A percentile compares a stretch with the other conserved stretches of the same genome.
Conservation (phyloP, 2,888 invertebrate species). For the Zaprionus bogoriensis region DNA sequence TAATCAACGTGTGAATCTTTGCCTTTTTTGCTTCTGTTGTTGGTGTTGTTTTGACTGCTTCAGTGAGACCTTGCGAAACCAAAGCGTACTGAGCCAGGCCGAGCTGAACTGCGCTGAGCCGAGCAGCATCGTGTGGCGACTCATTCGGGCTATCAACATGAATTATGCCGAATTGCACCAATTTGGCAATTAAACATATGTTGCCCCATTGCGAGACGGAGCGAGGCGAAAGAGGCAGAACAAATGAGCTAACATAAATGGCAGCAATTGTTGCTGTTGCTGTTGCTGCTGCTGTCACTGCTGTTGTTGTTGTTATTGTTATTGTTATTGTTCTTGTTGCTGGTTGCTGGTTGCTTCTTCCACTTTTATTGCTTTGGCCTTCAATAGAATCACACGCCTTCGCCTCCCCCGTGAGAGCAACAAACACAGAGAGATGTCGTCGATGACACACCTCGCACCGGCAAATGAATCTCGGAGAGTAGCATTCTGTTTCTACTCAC, state of each 20-base stretch:
- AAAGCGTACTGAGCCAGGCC: no score
- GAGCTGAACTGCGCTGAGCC: not conserved
- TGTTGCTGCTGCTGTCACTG: not conserved
- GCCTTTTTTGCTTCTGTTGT: no score
- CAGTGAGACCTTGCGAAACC: slow-evolving; percentile 62
- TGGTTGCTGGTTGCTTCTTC: slow-evolving; percentile 4
- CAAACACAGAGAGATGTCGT: slow-evolving; percentile 55
- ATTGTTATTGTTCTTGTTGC: slow-evolving; percentile 10
- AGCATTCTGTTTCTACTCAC: slow-evolving; percentile 31
- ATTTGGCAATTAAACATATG: slow-evolving; percentile 76
- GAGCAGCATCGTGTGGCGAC: slow-evolving; percentile 6
- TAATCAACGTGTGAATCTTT: slow-evolving; percentile 76
- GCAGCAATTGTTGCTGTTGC: slow-evolving; percentile 36
- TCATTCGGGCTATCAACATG: slow-evolving; percentile 51
- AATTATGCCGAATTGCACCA: slow-evolving; percentile 77
- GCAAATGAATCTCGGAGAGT: slow-evolving; percentile 21
- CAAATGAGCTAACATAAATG: slow-evolving; percentile 66
- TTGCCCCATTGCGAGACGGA: slow-evolving; percentile 31
- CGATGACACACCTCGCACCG: slow-evolving; percentile 70
- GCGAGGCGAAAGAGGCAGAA: slow-evolving; percentile 28
- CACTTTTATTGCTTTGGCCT: slow-evolving; percentile 48
- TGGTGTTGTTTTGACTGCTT: slow-evolving; percentile 21
- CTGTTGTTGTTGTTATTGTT: slow-evolving; percentile 15
- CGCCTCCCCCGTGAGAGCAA: slow-evolving; percentile 21
- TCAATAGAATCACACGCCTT: slow-evolving; percentile 65